phyloP scores from a whole-genome alignment of 2,888 invertebrate genomes.

The Pandemis heparana region DNA sequence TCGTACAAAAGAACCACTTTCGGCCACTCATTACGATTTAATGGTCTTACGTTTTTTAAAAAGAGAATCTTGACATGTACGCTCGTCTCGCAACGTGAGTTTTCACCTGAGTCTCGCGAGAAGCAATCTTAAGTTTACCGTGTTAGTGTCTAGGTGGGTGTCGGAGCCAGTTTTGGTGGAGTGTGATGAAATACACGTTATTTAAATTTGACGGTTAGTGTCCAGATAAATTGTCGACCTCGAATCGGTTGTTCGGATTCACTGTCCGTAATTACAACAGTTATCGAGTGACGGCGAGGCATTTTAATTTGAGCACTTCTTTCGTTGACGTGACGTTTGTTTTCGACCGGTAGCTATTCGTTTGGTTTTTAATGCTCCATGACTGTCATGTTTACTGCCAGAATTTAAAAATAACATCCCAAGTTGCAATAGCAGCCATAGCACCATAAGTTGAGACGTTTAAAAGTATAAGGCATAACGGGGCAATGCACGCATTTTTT shows the following conservation, averaged over 20 bases:
- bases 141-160: constrained; percentile 44
- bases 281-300: constrained; percentile 56
- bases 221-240: constrained; percentile 82
- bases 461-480: not conserved
- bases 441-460: not conserved
- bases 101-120: constrained; percentile 39
- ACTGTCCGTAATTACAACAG: constrained; percentile 73
- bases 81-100: constrained; percentile 56
- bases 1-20: constrained; percentile 76
- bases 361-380: constrained; percentile 10
- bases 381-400: constrained; percentile 16
- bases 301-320: constrained; percentile 65
- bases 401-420: constrained; percentile 27
- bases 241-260: constrained; percentile 78
- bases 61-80: constrained; percentile 74
- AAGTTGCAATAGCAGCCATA: not conserved
- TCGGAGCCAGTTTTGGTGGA: constrained; percentile 48
- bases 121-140: constrained; percentile 46
- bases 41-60: constrained; percentile 74
- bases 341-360: constrained; percentile 22
- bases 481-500: too few species aligned
- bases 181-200: constrained; percentile 75
- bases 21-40: constrained; percentile 83
- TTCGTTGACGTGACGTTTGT: constrained; percentile 39
- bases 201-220: constrained; percentile 77